Conservation (phyloP, 2,888 invertebrate genomes). For the Phaedon cochleariae region DNA sequence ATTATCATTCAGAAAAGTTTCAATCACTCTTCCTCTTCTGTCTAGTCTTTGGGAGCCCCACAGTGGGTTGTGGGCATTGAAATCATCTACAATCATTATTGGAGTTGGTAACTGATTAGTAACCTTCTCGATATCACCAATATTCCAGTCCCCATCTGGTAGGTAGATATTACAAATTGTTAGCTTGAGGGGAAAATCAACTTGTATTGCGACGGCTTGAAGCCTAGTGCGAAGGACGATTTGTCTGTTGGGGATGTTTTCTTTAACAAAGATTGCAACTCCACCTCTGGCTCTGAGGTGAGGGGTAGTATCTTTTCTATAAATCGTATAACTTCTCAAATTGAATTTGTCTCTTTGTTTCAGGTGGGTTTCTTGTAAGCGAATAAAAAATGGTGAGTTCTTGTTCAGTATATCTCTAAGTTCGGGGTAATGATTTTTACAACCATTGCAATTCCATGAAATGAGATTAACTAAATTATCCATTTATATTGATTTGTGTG, state of each 20-base stretch:
- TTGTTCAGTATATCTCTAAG: not conserved
- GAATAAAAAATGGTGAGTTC: not conserved
- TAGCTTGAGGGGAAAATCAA: not conserved
- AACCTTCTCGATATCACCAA: not conserved
- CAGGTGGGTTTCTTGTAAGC: not conserved
- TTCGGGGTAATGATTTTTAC: not conserved
- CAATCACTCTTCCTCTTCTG: too few species aligned
- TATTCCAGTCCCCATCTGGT: not conserved
- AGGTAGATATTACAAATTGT: not conserved
- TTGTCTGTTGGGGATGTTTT: not conserved
- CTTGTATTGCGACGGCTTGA: not conserved
- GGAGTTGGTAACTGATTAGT: not conserved
- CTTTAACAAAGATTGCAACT: not conserved
- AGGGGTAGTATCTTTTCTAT: not conserved
- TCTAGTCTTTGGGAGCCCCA: not conserved
- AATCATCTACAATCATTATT: not conserved
- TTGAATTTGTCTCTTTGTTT: not conserved
- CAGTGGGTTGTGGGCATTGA: not conserved
- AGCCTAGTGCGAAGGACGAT: not conserved
- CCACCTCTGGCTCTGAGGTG: not conserved
- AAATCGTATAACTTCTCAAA: not conserved
- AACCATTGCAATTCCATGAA: too few species aligned
- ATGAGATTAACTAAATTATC: too few species aligned
- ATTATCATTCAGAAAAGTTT: too few species aligned
- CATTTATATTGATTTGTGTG: not conserved